phyloP scores from a whole-genome alignment of 2,113 vertebrate genomes.

The Proteles cristata region DNA sequence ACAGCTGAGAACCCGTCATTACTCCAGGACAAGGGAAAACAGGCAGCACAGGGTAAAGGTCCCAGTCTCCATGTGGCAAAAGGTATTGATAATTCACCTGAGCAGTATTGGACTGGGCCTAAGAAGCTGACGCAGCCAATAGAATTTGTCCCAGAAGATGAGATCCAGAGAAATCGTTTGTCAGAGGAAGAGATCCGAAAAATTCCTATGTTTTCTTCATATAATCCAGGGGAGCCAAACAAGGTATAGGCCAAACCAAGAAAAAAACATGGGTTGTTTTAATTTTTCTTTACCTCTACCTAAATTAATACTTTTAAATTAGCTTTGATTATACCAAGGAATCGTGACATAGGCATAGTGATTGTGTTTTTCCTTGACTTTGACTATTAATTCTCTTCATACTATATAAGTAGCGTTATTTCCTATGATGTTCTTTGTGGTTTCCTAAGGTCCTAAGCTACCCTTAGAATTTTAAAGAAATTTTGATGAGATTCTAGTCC shows the following conservation, averaged over 20 bases:
- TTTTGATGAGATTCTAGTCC: conserved; percentile 6
- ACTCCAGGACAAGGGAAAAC: conserved; percentile 73
- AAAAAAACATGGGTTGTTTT: conserved; percentile 65
- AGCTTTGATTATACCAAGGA: conserved; percentile 60
- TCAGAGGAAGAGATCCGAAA: conserved; percentile 90
- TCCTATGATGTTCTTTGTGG: conserved; percentile 50
- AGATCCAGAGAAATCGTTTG: conserved; percentile 91
- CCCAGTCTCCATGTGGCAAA: conserved; percentile 83
- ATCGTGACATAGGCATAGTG: conserved; percentile 33
- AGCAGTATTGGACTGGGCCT: conserved; percentile 68
- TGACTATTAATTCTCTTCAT: conserved; percentile 61
- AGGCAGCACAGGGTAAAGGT: conserved; percentile 64
- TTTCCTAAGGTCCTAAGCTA: conserved; percentile 34
- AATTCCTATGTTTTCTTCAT: conserved; percentile 92
- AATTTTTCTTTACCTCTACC: conserved; percentile 60
- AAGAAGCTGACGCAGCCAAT: conserved; percentile 89
- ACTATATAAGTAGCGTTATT: conserved; percentile 65
- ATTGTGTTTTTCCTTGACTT: conserved; percentile 65
- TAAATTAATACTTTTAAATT: conserved; percentile 64
- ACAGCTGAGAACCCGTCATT: conserved; percentile 70
- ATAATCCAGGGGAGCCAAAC: conserved; percentile 91
- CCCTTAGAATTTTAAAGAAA: conserved; percentile 41
- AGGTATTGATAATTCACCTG: conserved; percentile 85
- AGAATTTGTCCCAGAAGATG: conserved; percentile 89
- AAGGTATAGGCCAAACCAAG: conserved; percentile 85